A percentile compares a stretch with the other conserved stretches of the same genome.
Evolutionary conservation across 2,888 invertebrate genomes (phyloP).

Genomic region (Ernsta delagoae): DNA sequence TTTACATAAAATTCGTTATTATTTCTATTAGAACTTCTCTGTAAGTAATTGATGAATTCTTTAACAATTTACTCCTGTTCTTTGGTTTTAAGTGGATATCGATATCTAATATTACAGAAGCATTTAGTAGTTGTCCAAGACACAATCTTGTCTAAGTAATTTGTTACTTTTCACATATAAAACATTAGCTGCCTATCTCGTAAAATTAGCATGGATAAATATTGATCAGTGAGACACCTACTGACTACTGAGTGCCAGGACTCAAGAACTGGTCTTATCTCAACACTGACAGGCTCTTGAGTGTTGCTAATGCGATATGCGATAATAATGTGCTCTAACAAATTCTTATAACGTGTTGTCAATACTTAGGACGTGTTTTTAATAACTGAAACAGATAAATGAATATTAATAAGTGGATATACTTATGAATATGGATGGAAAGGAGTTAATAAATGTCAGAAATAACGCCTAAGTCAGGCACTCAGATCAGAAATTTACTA

Average conservation of each 20-base stretch:
- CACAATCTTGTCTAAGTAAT: neutral
- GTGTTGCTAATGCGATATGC: neutral
- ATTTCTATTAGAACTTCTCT: too few relatives aligned
- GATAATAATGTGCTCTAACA: neutral
- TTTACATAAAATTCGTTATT: too few relatives aligned
- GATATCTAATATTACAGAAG: too few relatives aligned
- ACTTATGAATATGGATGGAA: too few relatives aligned
- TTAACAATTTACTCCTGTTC: too few relatives aligned
- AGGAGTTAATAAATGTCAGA: too few relatives aligned
- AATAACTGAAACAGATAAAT: too few relatives aligned
- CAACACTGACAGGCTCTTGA: neutral
- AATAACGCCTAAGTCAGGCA: too few relatives aligned
- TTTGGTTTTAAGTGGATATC: too few relatives aligned
- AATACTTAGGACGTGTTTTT: neutral
- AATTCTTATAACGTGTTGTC: neutral
- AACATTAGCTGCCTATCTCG: neutral
- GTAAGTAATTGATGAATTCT: too few relatives aligned
- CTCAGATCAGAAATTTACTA: too few relatives aligned
- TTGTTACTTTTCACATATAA: neutral
- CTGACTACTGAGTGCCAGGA: neutral
- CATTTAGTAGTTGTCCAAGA: neutral
- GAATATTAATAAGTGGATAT: too few relatives aligned
- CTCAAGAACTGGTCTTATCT: constrained; percentile 1
- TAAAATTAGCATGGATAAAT: constrained; percentile 1
- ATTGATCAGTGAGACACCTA: neutral